phyloP scores from a whole-genome alignment of 2,797 vertebrate species.

The Malacoraja senta region DNA sequence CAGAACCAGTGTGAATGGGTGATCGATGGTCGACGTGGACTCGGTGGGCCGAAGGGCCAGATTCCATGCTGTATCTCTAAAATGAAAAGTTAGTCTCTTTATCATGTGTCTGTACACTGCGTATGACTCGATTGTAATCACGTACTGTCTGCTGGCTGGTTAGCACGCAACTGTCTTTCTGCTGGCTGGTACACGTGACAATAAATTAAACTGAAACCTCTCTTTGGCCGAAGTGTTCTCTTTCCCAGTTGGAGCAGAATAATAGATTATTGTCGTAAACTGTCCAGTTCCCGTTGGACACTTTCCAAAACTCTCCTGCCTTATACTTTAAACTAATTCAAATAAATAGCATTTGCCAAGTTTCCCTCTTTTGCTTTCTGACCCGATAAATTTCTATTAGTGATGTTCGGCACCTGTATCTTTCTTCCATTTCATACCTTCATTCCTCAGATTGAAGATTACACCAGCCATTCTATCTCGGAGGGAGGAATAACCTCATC shows the following conservation, averaged over 20 bases:
- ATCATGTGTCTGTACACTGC: too few relatives aligned
- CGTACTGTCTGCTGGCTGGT: too few relatives aligned
- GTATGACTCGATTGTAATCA: too few relatives aligned
- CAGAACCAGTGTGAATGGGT: too few relatives aligned
- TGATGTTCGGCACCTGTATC: not conserved
- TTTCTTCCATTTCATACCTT: not conserved
- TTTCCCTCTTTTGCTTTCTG: not conserved
- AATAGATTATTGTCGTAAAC: not conserved
- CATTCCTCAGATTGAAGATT: not conserved
- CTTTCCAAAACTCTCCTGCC: not conserved
- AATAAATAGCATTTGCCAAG: not conserved
- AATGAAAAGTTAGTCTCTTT: too few relatives aligned
- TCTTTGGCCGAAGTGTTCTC: not conserved
- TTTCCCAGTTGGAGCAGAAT: not conserved
- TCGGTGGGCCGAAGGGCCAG: too few relatives aligned
- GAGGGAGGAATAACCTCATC: not conserved
- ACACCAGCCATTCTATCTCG: not conserved
- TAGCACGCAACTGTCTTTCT: too few relatives aligned
- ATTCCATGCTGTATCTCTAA: too few relatives aligned
- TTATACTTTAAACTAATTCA: not conserved
- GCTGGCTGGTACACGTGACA: too few relatives aligned
- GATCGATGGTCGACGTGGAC: too few relatives aligned
- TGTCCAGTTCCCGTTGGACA: not conserved
- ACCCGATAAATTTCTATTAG: not conserved
- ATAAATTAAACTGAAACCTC: too few relatives aligned